phyloP scores from a whole-genome alignment of 2,797 vertebrate species.

The Aulostomus chinensis region DNA sequence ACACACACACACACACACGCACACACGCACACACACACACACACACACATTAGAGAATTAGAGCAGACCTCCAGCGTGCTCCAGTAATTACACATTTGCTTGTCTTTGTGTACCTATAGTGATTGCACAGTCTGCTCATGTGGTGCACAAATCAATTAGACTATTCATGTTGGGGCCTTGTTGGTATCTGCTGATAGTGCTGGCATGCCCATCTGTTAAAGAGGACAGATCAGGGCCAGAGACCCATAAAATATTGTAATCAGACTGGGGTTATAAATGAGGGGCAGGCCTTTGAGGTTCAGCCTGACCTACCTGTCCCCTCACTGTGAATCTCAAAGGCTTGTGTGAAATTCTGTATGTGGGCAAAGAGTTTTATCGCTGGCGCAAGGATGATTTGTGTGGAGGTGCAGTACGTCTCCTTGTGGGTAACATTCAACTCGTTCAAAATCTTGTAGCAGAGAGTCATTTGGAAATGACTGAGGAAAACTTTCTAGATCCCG shows the following conservation, averaged over 20 bases:
- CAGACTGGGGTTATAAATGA: conserved; percentile 15
- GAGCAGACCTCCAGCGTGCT: neutral
- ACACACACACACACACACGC: neutral
- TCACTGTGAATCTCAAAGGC: conserved; percentile 10
- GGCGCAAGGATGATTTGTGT: neutral
- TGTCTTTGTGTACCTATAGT: conserved; percentile 22
- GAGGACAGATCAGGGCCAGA: conserved; percentile 19
- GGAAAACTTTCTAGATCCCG: too few species aligned
- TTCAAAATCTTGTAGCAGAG: neutral
- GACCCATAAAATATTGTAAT: conserved; percentile 21
- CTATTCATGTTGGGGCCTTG: too few species aligned
- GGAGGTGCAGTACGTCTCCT: neutral
- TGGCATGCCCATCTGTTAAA: conserved; percentile 11
- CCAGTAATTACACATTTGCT: conserved; percentile 12
- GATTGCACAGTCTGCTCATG: conserved; percentile 5
- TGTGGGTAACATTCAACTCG: neutral
- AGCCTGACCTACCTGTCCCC: too few species aligned
- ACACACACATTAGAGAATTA: conserved; percentile 21
- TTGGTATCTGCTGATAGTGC: conserved; percentile 14
- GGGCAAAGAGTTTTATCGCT: neutral
- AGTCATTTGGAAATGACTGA: neutral
- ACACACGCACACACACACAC: neutral
- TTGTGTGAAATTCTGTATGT: conserved; percentile 3
- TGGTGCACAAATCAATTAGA: conserved; percentile 41
- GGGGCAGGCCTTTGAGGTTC: conserved; percentile 6